These are phyloP conservation scores for Petrosia ficiformis DNA, from an alignment of 37 sponge, comb jelly and placozoan genomes.

Conservation along the genomic window DNA sequence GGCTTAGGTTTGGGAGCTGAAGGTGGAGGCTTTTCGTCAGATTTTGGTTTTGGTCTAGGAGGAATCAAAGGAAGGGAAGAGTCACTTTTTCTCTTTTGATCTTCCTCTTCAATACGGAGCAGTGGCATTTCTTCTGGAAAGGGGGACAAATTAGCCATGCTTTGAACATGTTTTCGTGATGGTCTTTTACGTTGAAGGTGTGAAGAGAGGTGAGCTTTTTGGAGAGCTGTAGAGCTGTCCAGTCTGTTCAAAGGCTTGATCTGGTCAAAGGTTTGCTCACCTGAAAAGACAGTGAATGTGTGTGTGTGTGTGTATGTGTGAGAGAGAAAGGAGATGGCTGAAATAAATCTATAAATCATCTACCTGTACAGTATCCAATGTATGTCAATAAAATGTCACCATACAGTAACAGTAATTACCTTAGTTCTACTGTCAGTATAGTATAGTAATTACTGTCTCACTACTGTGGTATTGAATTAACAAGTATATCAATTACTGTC, in stretches of 20 bases:
- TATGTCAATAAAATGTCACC: no score
- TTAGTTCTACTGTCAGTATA: no score
- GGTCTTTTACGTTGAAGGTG: conserved; percentile 26
- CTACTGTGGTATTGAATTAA: no score
- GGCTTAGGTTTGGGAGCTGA: neutral
- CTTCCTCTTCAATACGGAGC: neutral
- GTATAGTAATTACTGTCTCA: no score
- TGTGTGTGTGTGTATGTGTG: neutral
- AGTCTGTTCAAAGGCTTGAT: neutral
- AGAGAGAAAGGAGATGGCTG: no score
- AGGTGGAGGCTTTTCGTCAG: no score
- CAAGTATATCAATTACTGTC: no score
- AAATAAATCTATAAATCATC: no score
- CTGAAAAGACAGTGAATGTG: neutral
- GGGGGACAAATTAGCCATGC: conserved; percentile 8
- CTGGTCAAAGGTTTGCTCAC: neutral
- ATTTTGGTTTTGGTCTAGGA: neutral
- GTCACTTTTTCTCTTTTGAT: neutral
- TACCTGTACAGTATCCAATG: no score
- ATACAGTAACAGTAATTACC: no score
- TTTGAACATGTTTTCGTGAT: conserved; percentile 21
- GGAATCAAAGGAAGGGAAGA: neutral
- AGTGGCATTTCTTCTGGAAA: conserved; percentile 24
- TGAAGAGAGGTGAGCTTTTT: conserved; percentile 15
- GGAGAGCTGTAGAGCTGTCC: conserved; percentile 27